Evolutionary conservation across 1,140 invertebrate genomes (phyloP), one percentile per base, ranked within the genome.

Genomic region (Brachionus angularis): DNA sequence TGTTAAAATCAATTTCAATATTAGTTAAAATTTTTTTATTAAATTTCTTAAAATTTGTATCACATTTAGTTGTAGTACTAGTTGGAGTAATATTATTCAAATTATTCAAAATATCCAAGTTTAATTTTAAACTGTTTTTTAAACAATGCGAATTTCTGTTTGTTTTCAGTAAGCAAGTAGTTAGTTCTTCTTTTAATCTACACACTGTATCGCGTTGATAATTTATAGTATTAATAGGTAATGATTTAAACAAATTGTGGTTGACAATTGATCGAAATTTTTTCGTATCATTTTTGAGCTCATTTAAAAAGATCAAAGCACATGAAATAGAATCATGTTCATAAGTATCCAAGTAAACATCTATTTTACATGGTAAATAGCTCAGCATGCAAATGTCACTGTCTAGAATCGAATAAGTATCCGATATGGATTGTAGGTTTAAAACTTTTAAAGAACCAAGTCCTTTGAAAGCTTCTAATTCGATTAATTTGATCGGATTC

Each of bases 401-500:
- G 21, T 58, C 53, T 21, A 58, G 33, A 58, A 39, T n/a, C n/a
- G n/a, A 34, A 33, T 58, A 58, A 58, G 36, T 39, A 31, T 58
- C 53, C 3, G 53, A 58, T 39, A 58, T 58, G n/a, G 53, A 58
- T 14, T 58, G 53, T 23, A 58, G 25, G 14, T 39, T 39, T 23
- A 58, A 36, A 10, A 34, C 23, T 16, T 58, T 16, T 25, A 58
- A 12, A 5, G 33, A 39, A 39, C 3, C 3, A 14, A 34, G 36
- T n/a, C 25, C 21, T 2, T 58, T 5, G 39, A 58, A 58, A 36
- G 53, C 12, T 21, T 39, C 39, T 36, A 39, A 12, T 14, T 67
- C 42, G 16, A 67, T 36, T 36, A 21, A 33, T 31, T 46, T 47
- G 21, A 67, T 67, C 25, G 62, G 62, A 67, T 67, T 67, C 8